phyloP scores from a whole-genome alignment of 2,797 vertebrate species.

The Erpetoichthys calabaricus region DNA sequence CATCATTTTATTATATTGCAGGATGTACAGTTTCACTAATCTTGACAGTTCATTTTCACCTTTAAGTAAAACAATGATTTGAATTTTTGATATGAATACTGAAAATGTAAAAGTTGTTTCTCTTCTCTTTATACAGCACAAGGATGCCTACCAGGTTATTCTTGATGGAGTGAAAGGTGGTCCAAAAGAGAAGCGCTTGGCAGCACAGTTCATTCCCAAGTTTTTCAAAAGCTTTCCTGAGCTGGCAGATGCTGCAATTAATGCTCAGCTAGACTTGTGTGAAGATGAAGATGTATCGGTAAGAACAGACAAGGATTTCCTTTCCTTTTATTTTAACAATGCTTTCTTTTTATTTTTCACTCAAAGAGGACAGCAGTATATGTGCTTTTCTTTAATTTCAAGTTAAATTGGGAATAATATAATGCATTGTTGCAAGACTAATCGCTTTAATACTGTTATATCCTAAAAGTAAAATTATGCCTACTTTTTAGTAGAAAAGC shows the following conservation, averaged over 20 bases:
- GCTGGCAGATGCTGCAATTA: constrained; percentile 85
- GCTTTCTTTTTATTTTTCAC: background rate
- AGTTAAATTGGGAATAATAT: too few relatives aligned
- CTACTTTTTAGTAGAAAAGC: too few relatives aligned
- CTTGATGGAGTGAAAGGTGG: constrained; percentile 89
- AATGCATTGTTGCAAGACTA: too few relatives aligned
- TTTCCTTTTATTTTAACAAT: background rate
- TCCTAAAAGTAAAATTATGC: too few relatives aligned
- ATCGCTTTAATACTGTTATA: too few relatives aligned
- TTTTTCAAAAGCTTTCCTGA: constrained; percentile 96
- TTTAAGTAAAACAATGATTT: too few relatives aligned
- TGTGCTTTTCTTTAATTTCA: background rate
- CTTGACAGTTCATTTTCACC: too few relatives aligned
- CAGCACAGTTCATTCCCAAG: constrained; percentile 95
- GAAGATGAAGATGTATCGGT: constrained; percentile 97
- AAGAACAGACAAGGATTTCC: constrained; percentile 30
- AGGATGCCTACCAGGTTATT: constrained; percentile 89
- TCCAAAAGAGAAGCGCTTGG: constrained; percentile 87
- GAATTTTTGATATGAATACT: too few relatives aligned
- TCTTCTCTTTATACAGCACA: constrained; percentile 57
- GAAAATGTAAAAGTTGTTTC: too few relatives aligned
- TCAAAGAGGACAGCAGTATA: background rate
- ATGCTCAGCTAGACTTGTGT: constrained; percentile 91
- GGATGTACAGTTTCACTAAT: too few relatives aligned
- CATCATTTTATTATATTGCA: too few relatives aligned